Evolutionary conservation across 2,113 vertebrate species (phyloP).

Genomic region (Corythoichthys haematopterus): DNA sequence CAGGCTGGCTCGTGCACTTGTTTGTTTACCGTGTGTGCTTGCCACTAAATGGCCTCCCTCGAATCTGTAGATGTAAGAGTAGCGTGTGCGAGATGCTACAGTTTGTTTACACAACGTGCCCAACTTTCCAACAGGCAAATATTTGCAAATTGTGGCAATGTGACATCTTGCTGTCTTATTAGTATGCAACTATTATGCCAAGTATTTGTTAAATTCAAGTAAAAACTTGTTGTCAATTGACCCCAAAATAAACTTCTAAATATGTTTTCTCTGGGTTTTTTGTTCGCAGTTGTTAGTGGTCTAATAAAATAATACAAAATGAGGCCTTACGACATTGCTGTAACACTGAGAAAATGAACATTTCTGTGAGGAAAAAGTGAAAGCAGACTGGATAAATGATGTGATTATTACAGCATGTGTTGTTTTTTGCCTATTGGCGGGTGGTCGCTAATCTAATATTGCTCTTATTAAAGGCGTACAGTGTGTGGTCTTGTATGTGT

Average conservation of each 20-base stretch:
- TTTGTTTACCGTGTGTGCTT: slow-evolving; percentile 57
- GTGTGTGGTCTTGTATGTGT: slow-evolving; percentile 32
- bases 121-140: slow-evolving; percentile 1
- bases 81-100: slow-evolving; percentile 9
- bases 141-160: background rate
- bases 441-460: slow-evolving; percentile 10
- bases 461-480: slow-evolving; percentile 1
- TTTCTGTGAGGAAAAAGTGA: background rate
- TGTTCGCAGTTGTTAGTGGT: background rate
- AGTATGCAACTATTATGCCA: background rate
- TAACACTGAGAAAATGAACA: background rate
- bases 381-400: slow-evolving; percentile 1
- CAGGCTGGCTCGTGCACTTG: slow-evolving; percentile 36
- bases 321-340: background rate
- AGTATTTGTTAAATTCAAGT: background rate
- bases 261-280: background rate
- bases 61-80: slow-evolving; percentile 19
- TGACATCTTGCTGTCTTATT: background rate
- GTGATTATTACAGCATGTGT: slow-evolving; percentile 3
- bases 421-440: background rate
- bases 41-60: slow-evolving; percentile 31
- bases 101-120: background rate
- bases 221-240: background rate
- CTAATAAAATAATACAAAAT: background rate
- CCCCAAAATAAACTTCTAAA: background rate